Evolutionary conservation across 2,797 vertebrate genomes (phyloP).

Genomic region (Hozukius guyotensis): DNA sequence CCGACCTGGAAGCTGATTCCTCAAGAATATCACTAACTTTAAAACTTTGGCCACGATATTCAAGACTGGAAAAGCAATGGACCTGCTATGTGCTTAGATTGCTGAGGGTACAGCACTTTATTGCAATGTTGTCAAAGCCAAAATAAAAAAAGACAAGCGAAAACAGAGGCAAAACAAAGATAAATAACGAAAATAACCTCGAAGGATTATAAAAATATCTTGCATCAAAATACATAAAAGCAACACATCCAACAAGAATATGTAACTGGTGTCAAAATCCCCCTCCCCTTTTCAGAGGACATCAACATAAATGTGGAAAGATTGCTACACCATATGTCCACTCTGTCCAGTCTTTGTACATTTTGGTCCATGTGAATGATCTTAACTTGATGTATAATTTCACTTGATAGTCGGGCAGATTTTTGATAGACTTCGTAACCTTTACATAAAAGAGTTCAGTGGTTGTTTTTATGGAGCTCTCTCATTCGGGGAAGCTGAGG

Average conservation of each 20-base stretch:
- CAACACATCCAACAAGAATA: not conserved
- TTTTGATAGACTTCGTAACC: not conserved
- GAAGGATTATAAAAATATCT: too few relatives aligned
- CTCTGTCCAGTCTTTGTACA: not conserved
- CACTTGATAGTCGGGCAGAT: not conserved
- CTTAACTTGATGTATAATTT: not conserved
- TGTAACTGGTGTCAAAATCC: not conserved
- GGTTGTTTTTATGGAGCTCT: constrained; percentile 32
- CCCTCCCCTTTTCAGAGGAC: not conserved
- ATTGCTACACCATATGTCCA: not conserved
- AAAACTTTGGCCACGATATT: constrained; percentile 12
- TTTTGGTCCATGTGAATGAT: not conserved
- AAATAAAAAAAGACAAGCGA: not conserved
- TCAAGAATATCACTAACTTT: constrained; percentile 33
- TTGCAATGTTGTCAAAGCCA: not conserved
- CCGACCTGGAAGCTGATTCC: constrained; percentile 25
- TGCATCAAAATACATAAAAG: not conserved
- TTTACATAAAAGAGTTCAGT: not conserved
- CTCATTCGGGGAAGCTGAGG: not conserved
- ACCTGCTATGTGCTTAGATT: not conserved
- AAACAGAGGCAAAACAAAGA: not conserved
- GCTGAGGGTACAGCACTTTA: not conserved
- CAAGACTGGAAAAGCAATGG: not conserved
- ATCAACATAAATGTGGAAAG: not conserved
- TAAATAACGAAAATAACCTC: not conserved